phyloP scores from a whole-genome alignment of 2,113 vertebrate genomes.

The Cairina moschata region DNA sequence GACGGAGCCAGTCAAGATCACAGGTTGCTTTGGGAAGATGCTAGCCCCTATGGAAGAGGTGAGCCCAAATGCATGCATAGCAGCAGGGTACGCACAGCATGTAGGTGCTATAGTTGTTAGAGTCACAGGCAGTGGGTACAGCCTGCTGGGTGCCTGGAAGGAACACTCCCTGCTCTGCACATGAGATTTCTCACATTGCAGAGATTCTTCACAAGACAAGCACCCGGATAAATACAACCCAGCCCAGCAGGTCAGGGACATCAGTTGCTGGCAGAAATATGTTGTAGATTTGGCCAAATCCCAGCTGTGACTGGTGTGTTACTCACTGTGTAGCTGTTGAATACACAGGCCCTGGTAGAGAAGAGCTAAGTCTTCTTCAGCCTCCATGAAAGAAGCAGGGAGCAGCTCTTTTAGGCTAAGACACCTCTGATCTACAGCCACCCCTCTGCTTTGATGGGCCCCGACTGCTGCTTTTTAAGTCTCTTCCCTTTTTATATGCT shows the following conservation, averaged over 20 bases:
- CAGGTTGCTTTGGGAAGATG: not conserved
- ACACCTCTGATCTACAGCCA: not conserved
- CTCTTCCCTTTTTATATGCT: no score
- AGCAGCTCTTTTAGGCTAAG: not conserved
- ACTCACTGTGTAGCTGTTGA: not conserved
- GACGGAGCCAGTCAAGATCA: rapidly evolving
- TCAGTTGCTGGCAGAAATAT: not conserved
- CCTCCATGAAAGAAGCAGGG: not conserved
- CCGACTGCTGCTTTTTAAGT: not conserved
- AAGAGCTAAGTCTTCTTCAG: not conserved
- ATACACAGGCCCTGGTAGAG: not conserved
- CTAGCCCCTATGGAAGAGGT: not conserved
- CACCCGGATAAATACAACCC: slow-evolving; percentile 41
- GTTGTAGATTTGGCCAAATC: not conserved
- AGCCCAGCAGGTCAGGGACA: not conserved
- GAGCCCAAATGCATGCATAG: rapidly evolving
- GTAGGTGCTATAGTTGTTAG: not conserved
- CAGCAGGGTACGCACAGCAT: not conserved
- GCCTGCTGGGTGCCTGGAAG: not conserved
- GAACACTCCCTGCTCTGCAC: slow-evolving; percentile 22
- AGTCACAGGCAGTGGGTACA: not conserved
- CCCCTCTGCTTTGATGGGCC: not conserved
- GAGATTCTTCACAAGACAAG: slow-evolving; percentile 33
- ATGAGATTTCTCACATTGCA: slow-evolving; percentile 18
- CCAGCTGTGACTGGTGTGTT: not conserved